Evolutionary conservation across 2,797 vertebrate genomes (phyloP), one percentile per base, ranked within the genome.

Genomic region (Odontamblyopus rebecca): DNA sequence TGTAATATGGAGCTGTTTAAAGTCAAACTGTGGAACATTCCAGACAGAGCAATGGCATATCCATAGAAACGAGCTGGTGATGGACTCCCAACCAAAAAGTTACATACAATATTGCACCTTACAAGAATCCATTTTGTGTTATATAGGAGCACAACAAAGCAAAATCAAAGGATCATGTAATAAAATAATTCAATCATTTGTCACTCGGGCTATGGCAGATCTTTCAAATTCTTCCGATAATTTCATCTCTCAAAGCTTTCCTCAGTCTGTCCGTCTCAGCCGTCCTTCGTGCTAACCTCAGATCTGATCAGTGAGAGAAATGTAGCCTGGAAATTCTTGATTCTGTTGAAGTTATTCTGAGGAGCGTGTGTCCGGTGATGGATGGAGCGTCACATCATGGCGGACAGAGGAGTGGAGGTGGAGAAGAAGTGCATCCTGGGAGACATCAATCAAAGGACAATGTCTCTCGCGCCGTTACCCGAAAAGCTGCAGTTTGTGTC

Each of bases 271-370:
- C 59, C 16, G 61, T n/a, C 7, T 4, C 7, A 1, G 5, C n/a
- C 61, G 44, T 63, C 61, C 38, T 6, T 65, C 63, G 23, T 50
- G 16, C 13, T 65, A 26, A 48, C 63, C 41, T 5, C 12, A 27
- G 63, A 27, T 63, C 15, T 1, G 61, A 63, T 63, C 41, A 29
- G 59, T 73, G 26, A 70, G 16, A 60, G 26, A n/a, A 59, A 3
- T 51, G 32, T 72, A 77, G 60, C 66, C 69, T 60, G 57, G 75
- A 81, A 38, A 81, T 76, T 78, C 70, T 64, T 73, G 64, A 77
- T 82, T 79, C 76, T 6, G 2, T 56, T 23, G 38, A 41, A 67
- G 62, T 29, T 30, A 70, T 65, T 48, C 67, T 78, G 70, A 80
- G 71, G 64, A 74, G 26, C 26, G 60, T 75, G 29, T n/a, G 60